phyloP scores from a whole-genome alignment of 2,797 vertebrate genomes.

The Rachycentron canadum region DNA sequence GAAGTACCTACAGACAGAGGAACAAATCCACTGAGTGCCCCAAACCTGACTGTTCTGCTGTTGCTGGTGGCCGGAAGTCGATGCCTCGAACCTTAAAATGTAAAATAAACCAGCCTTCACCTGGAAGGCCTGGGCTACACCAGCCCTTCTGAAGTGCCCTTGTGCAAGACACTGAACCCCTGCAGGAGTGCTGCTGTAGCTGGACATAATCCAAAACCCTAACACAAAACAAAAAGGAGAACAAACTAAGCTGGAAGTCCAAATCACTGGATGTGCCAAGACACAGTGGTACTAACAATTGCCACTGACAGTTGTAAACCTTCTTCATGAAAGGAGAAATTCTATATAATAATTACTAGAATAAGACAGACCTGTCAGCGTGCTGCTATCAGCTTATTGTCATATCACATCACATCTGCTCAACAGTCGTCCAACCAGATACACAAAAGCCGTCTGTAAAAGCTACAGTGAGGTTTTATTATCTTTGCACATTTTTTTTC shows the following conservation, averaged over 20 bases:
- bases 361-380: neutral
- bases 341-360: neutral
- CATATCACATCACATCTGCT: neutral
- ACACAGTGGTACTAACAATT: slow-evolving; percentile 34
- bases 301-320: slow-evolving; percentile 7
- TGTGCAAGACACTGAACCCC: slow-evolving; percentile 52
- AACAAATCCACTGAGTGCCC: slow-evolving; percentile 11
- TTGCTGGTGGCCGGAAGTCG: slow-evolving; percentile 56
- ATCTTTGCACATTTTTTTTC: slow-evolving; percentile 39
- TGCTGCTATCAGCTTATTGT: neutral
- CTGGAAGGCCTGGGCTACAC: slow-evolving; percentile 25
- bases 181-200: slow-evolving; percentile 25
- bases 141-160: slow-evolving; percentile 71
- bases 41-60: slow-evolving; percentile 54
- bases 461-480: slow-evolving; percentile 1
- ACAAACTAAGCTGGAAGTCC: slow-evolving; percentile 16
- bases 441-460: neutral
- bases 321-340: neutral
- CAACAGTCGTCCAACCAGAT: neutral
- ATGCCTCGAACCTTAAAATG: slow-evolving; percentile 62
- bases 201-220: neutral
- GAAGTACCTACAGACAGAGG: slow-evolving; percentile 45
- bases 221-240: neutral
- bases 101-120: slow-evolving; percentile 39
- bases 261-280: slow-evolving; percentile 61